Evolutionary conservation across 2,113 vertebrate species (phyloP), one percentile per base, ranked within the genome.

Genomic region (Muscicapa adusta): DNA sequence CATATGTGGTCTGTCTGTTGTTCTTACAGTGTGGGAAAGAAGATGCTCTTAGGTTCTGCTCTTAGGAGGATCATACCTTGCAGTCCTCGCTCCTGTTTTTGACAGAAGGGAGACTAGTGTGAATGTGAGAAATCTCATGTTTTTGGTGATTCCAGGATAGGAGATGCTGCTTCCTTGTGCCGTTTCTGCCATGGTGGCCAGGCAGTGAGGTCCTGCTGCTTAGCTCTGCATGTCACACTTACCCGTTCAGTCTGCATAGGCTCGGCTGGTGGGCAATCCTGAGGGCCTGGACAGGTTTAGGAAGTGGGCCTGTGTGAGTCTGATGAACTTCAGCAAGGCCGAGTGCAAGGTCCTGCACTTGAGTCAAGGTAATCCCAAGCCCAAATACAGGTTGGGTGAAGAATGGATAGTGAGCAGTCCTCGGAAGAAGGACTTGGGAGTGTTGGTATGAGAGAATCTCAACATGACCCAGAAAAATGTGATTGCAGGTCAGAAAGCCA

Each of bases 141-240:
- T 87, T 14, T 16, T 78, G 10, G 4, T 89, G 31, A 18, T 19
- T 67, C 23, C 47, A 47, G 34, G 56, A 28, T 12, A 19, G 14
- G 18, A 92, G 16, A 18, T 34, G 10, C 18, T 77, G 19, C 29
- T 51, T 75, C 23, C 23, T 67, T 1, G 11, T 10, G 5, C 5
- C 0, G 0, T 9, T 7, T 54, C 18, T 60, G 19, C 43, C n/a
- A 15, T 18, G 1, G 0, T 0, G 8, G 31, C 23, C 29, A 65
- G 54, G 10, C 1, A 1, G 29, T 47, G 16, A 20, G 29, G 16
- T 38, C 9, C 8, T 26, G 15, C 33, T 67, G 29, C 42, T 62
- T n/a, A 51, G 14, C 7, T 74, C 56, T 78, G 47, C 4, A 5
- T 1, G 2, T 74, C 3, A 5, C 15, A 8, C 20, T 67, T 1